Evolutionary conservation across 2,113 vertebrate species (phyloP).

Genomic region (Podocnemis expansa): DNA sequence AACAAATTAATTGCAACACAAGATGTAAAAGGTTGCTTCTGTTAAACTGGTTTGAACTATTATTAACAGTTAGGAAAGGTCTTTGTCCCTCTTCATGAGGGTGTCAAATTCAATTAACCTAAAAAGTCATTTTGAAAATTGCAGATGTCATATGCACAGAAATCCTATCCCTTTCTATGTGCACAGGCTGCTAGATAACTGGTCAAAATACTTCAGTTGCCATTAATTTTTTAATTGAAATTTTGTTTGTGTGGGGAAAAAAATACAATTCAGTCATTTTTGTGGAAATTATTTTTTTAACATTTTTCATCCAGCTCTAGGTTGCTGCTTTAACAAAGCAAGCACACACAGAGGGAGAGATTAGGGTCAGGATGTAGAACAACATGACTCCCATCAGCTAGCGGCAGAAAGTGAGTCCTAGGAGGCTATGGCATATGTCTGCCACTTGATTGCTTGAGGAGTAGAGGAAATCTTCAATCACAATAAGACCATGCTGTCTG

Average conservation of each 20-base stretch:
- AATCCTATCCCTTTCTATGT: not conserved
- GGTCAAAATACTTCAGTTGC: not conserved
- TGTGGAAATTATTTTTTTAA: too few relatives aligned
- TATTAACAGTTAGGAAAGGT: not conserved
- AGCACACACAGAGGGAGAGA: too few relatives aligned
- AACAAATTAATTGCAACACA: not conserved
- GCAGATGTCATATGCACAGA: not conserved
- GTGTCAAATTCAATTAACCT: not conserved
- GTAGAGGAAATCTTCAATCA: too few relatives aligned
- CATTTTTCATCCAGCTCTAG: too few relatives aligned
- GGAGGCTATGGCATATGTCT: not conserved
- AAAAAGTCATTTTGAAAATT: not conserved
- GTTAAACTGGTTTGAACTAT: not conserved
- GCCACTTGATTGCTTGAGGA: not conserved
- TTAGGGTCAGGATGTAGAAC: too few relatives aligned
- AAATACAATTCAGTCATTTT: not conserved
- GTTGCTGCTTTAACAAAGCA: too few relatives aligned
- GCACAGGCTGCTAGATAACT: not conserved
- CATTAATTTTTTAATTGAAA: not conserved
- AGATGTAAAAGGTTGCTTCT: not conserved
- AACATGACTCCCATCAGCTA: too few relatives aligned
- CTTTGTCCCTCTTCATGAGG: not conserved
- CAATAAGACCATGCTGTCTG: not conserved
- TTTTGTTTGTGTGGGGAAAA: not conserved
- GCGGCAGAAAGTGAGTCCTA: too few relatives aligned